Conservation (phyloP, 1,140 invertebrate species). For the Zeugodacus cucurbitae region DNA sequence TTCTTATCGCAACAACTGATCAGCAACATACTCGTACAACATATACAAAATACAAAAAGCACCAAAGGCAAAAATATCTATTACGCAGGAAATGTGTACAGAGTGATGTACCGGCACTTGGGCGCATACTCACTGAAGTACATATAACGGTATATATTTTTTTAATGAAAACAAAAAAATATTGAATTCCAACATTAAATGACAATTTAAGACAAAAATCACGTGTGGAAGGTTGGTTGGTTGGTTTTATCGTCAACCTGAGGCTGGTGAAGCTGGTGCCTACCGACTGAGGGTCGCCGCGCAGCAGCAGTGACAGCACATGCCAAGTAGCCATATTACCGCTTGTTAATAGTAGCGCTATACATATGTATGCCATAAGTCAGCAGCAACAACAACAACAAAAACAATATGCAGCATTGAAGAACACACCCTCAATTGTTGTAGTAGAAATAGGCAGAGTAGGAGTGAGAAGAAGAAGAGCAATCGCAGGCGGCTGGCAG, state of each 20-base stretch:
- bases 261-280: background rate
- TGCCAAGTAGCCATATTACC: background rate
- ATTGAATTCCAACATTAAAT: slow-evolving; percentile 23
- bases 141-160: background rate
- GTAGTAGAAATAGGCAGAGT: background rate
- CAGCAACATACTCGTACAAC: background rate
- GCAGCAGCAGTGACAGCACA: background rate
- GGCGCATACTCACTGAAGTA: background rate
- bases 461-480: background rate
- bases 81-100: background rate
- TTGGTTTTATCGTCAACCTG: background rate
- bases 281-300: background rate
- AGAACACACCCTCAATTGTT: background rate
- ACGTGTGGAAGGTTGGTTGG: background rate
- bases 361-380: background rate
- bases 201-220: slow-evolving; percentile 28
- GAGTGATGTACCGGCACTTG: background rate
- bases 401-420: too few relatives aligned
- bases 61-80: slow-evolving; percentile 25
- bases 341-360: background rate
- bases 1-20: background rate
- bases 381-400: too few relatives aligned
- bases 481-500: background rate
- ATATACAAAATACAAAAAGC: background rate
- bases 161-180: background rate